Conservation (phyloP, 2,888 invertebrate species). For the Mactromeris polynyma region DNA sequence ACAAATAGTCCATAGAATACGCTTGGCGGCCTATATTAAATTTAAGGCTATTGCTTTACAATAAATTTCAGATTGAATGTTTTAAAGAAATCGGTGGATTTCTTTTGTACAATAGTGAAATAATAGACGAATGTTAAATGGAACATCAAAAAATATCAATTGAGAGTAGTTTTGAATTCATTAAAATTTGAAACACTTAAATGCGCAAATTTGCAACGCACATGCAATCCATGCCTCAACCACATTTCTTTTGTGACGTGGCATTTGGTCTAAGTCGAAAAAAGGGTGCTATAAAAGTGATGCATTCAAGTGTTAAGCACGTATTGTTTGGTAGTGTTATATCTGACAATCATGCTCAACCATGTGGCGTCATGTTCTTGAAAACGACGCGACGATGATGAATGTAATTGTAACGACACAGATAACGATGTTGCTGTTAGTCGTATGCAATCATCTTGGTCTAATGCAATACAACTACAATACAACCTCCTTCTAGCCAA, state of each 20-base stretch:
- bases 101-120: constrained; percentile 38
- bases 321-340: not conserved
- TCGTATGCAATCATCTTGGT: too few species aligned
- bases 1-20: constrained; percentile 54
- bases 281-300: not conserved
- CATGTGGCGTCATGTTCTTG: not conserved
- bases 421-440: not conserved
- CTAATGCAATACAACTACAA: too few species aligned
- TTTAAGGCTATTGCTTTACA: constrained; percentile 50
- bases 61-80: constrained; percentile 33
- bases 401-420: not conserved
- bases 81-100: constrained; percentile 12
- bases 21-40: constrained; percentile 32
- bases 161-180: constrained; percentile 21
- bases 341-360: not conserved
- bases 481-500: too few species aligned
- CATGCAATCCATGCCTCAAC: not conserved
- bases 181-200: constrained; percentile 23
- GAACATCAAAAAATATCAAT: constrained; percentile 30
- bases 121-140: constrained; percentile 43
- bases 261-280: constrained; percentile 5
- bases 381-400: not conserved
- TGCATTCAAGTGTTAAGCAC: not conserved
- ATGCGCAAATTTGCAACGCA: constrained; percentile 51
- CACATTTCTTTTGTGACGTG: constrained; percentile 12